Base-by-base conservation (phyloP, 1,140 invertebrate genomes). In the Drosophila ficusphila region DNA sequence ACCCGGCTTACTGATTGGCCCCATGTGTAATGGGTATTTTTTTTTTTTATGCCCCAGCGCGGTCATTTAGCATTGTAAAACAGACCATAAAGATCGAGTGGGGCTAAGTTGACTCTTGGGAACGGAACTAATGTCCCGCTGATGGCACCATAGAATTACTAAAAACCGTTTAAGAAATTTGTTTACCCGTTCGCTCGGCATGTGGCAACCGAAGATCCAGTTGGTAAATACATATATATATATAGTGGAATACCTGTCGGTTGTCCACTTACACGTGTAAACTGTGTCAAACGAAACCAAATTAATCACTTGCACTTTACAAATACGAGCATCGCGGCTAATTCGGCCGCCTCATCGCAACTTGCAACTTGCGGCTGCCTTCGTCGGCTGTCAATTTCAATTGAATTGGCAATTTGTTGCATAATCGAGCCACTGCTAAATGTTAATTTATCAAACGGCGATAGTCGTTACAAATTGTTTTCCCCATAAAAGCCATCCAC, bases 371-470 rank as follows among this genome's bases (percentile, higher is more conserved):
- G 36, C 54, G 18, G 25, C 57, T 21, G 51, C 42, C 81, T 79
- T 67, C 69, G 60, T 25, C 39, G 61, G 53, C 77, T 88, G 82
- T 86, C 82, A 88, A 71, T 78, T 82, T 77, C 78, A 86, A 86
- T 88, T 86, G 47, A 86, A 86, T 68, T 82, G 77, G 71, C 82
- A 86, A 86, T 86, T 89, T 89, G 82, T 88, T 88, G 77, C 83
- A 86, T 82, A 89, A 86, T 86, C 82, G 74, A 72, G 73, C 44
- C 72, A 76, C 74, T 67, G 83, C 77, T 88, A 68, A 88, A 86
- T 86, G 78, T 86, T 77, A 88, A 86, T 86, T 86, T 88, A 86
- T 86, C 78, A 82, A 88, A 56, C 49, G 74, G 29, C 82, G 81
- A 86, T 86, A 86, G 72, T 86, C 62, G 81, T 75, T 76, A 86